phyloP scores from a whole-genome alignment of 2,797 vertebrate genomes.

The Hippocampus kuda region DNA sequence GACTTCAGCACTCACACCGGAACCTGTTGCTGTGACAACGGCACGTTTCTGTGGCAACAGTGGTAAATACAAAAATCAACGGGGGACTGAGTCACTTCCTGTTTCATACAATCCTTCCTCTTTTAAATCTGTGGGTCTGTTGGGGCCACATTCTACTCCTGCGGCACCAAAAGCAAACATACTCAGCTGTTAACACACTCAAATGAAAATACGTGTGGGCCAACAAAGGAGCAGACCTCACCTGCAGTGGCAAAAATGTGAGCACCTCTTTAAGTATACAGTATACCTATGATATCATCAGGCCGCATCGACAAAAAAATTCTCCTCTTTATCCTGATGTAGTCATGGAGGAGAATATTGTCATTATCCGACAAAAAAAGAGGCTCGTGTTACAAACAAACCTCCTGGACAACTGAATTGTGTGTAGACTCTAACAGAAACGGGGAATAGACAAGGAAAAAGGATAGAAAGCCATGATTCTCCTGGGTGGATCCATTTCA shows the following conservation, averaged over 20 bases:
- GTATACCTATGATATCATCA: neutral
- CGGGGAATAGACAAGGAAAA: neutral
- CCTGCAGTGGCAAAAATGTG: neutral
- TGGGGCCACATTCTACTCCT: neutral
- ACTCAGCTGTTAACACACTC: constrained; percentile 2
- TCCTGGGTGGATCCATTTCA: neutral
- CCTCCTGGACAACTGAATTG: too few species aligned
- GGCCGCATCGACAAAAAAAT: neutral
- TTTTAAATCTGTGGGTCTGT: constrained; percentile 31
- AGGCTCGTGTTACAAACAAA: neutral
- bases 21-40: constrained; percentile 64
- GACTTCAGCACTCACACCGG: constrained; percentile 42
- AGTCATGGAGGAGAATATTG: neutral
- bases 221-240: constrained; percentile 3
- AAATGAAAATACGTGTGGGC: neutral
- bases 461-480: neutral
- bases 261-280: neutral
- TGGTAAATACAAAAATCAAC: constrained; percentile 58
- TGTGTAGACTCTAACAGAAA: neutral
- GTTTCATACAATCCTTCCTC: constrained; percentile 49
- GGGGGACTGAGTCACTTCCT: constrained; percentile 74
- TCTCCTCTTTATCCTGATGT: neutral
- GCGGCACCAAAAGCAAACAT: neutral
- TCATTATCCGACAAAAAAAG: neutral
- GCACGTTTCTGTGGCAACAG: constrained; percentile 57